Evolutionary conservation across 2,888 invertebrate genomes (phyloP).

Genomic region (Diarsia rubi): DNA sequence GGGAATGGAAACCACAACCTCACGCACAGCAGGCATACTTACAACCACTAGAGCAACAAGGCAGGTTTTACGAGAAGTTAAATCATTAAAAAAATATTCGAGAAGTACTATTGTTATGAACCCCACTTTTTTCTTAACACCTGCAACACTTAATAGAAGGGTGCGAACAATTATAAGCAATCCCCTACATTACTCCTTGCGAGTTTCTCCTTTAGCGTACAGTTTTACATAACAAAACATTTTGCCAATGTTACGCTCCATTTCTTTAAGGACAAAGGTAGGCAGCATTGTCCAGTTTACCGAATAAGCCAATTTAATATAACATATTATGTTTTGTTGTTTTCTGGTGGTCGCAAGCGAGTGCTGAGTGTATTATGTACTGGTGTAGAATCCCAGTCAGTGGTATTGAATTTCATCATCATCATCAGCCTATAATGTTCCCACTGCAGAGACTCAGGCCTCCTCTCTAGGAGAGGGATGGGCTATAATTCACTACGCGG

Average conservation of each 20-base stretch:
- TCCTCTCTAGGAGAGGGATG: no score
- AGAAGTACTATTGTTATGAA: conserved; percentile 13
- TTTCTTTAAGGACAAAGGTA: not conserved
- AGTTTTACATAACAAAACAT: not conserved
- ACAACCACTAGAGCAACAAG: no score
- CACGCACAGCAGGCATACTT: no score
- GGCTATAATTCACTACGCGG: not conserved
- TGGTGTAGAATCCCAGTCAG: not conserved
- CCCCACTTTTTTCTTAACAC: conserved; percentile 7
- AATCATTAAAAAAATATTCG: not conserved
- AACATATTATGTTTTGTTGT: not conserved
- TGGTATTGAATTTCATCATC: not conserved
- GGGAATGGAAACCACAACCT: no score
- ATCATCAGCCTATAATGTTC: no score
- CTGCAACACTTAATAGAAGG: not conserved
- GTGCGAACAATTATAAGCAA: conserved; percentile 21
- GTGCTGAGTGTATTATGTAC: not conserved
- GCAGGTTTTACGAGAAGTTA: no score
- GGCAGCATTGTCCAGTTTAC: not conserved
- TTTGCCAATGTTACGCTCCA: not conserved
- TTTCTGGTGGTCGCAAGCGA: not conserved
- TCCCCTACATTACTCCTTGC: not conserved
- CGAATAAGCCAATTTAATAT: not conserved
- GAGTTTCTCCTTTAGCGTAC: not conserved
- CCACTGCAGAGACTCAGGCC: no score